A percentile compares a stretch with the other conserved stretches of the same genome.
phyloP scores from a whole-genome alignment of 2,113 vertebrate species.

The Mus spicilegus region DNA sequence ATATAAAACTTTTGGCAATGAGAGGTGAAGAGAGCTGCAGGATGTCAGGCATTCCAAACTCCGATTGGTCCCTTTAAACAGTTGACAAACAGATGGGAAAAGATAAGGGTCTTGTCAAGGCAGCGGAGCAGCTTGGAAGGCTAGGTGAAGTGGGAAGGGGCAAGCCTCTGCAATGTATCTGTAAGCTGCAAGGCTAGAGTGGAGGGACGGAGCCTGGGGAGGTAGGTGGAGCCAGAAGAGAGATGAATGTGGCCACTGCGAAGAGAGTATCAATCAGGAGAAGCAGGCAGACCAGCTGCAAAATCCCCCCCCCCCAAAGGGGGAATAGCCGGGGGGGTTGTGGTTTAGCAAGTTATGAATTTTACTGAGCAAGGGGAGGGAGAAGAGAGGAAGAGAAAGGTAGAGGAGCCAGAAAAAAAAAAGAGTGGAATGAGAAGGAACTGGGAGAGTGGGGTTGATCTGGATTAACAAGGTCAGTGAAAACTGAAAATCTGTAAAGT shows the following conservation, averaged over 20 bases:
- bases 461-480: neutral
- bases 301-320: conserved; percentile 53
- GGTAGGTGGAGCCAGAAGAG: neutral
- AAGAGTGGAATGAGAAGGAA: conserved; percentile 21
- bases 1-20: conserved; percentile 39
- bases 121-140: neutral
- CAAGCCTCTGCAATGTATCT: neutral
- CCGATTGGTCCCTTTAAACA: neutral
- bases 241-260: neutral
- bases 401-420: neutral
- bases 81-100: conserved; percentile 15
- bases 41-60: conserved; percentile 12
- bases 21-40: neutral
- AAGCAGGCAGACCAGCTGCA: neutral
- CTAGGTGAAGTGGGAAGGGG: neutral
- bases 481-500: neutral
- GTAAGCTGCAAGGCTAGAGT: neutral
- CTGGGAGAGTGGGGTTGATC: neutral
- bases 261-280: neutral
- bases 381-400: conserved; percentile 48
- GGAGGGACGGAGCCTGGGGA: conserved; percentile 2
- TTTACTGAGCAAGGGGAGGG: conserved; percentile 60
- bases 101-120: neutral
- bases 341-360: conserved; percentile 64
- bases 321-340: conserved; percentile 23